Evolutionary conservation across 2,888 invertebrate genomes (phyloP), one percentile per base, ranked within the genome.

Genomic region (Tachina fera): DNA sequence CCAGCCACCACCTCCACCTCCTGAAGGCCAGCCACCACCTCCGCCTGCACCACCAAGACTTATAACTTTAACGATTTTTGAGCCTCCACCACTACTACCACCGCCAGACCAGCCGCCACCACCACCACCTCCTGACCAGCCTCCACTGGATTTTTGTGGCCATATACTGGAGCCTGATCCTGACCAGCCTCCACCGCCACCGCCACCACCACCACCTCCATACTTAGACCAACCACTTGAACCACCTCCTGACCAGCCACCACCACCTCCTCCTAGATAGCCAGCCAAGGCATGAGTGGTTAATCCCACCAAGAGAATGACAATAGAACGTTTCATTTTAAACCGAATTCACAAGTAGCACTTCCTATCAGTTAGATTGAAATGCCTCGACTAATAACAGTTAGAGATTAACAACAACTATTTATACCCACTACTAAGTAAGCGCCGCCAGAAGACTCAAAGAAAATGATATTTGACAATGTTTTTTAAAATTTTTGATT

Each of bases 1-100:
- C 86, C 91, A 89, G 58, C 90, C 87, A n/a, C 89, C 89, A 45
- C 89, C 88, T 79, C 88, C 87, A 47, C 88, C 88, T n/a, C 79
- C 79, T 0, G 84, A 71, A 43, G 87, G 88, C 91, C 91, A 91
- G 79, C 88, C 87, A n/a, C 87, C 87, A 14, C 87, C 77, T 16
- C 87, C 86, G 1, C 78, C 63, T 16, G 79, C 77, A 10, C 84
- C 80, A 0, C 83, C 80, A 9, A 80, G 58, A 49, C 80, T 74
- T 19, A 86, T 83, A 41, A 86, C 47, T 79, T 87, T 86, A 43
- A 86, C 56, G 5, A 86, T 67, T 72, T 82, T 86, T 11, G 75
- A 68, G 31, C 76, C 76, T 16, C 86, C 76, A 10, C 87, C 82
- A 49, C 81, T 76, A 43, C 87, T 79, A 14, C 87, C 79, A n/a